Percentiles rank a stretch among this genome's conserved stretches.
These are phyloP conservation scores for Cabera pusaria DNA, from an alignment of 2,888 invertebrate species.

Conservation along the genomic window DNA sequence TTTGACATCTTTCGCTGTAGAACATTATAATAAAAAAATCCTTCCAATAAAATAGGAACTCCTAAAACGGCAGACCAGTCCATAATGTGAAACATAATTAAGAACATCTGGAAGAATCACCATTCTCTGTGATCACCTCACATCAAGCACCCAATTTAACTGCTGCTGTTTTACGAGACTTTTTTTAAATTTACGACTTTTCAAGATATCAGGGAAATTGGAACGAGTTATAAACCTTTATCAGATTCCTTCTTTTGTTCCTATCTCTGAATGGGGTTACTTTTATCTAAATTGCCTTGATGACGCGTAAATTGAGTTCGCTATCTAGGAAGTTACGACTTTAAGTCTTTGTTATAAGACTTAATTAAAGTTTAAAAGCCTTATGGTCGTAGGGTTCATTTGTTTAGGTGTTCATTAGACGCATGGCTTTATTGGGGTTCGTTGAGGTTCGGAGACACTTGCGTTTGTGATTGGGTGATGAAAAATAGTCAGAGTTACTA, in stretches of 20 bases:
- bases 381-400: not conserved
- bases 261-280: slow-evolving; percentile 27
- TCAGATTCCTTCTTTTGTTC: slow-evolving; percentile 27
- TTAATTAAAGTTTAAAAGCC: slow-evolving; percentile 17
- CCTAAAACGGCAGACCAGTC: too few species aligned
- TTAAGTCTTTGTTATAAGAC: slow-evolving; percentile 17
- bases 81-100: slow-evolving; percentile 7
- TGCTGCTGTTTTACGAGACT: slow-evolving; percentile 28
- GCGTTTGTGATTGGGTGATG: too few species aligned
- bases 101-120: slow-evolving; percentile 6
- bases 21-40: too few species aligned
- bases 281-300: slow-evolving; percentile 31
- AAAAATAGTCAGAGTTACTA: too few species aligned
- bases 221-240: slow-evolving; percentile 25
- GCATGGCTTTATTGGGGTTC: too few species aligned
- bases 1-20: too few species aligned
- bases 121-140: slow-evolving; percentile 27
- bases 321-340: slow-evolving; percentile 16
- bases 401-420: not conserved
- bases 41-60: too few species aligned
- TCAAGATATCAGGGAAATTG: slow-evolving; percentile 30
- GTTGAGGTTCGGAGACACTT: too few species aligned
- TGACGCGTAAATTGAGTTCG: slow-evolving; percentile 21
- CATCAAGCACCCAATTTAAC: slow-evolving; percentile 31
- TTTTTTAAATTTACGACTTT: slow-evolving; percentile 30